Conservation (phyloP, 2,888 invertebrate genomes). For the Xestia rhomboidea region DNA sequence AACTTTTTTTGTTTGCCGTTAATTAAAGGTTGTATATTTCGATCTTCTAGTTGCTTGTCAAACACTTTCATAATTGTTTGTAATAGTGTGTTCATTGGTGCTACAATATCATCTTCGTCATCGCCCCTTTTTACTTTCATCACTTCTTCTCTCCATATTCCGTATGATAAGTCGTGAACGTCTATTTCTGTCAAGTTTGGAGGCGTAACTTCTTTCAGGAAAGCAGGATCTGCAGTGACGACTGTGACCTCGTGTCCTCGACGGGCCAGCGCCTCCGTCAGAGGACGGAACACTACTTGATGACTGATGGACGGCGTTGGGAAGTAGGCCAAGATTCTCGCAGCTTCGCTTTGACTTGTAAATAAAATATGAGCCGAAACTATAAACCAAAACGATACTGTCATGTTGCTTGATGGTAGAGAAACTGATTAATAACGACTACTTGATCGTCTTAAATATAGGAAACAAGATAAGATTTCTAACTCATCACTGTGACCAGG, state of each 20-base stretch:
- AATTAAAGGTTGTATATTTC: constrained; percentile 64
- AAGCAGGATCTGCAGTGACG: constrained; percentile 81
- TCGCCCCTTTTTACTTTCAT: constrained; percentile 2
- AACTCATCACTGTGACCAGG: background rate
- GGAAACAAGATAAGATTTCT: background rate
- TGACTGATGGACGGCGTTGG: constrained; percentile 85
- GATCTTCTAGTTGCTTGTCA: constrained; percentile 23
- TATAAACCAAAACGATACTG: background rate
- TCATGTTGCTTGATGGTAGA: background rate
- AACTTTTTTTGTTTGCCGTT: constrained; percentile 62
- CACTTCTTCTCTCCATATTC: constrained; percentile 52
- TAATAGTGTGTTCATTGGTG: constrained; percentile 19
- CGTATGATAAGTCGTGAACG: constrained; percentile 73
- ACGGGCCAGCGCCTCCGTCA: constrained; percentile 79
- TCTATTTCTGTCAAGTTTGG: constrained; percentile 83
- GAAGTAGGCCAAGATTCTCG: constrained; percentile 70
- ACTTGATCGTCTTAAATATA: background rate
- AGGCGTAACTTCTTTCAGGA: constrained; percentile 62
- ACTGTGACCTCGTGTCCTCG: constrained; percentile 85
- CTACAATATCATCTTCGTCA: constrained; percentile 29
- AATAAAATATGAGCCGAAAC: background rate
- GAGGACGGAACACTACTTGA: constrained; percentile 80
- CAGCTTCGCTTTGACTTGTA: constrained; percentile 51
- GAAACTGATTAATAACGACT: background rate
- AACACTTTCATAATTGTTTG: constrained; percentile 47